Conservation (phyloP, 2,888 invertebrate genomes). For the Himalopsyche japonica region DNA sequence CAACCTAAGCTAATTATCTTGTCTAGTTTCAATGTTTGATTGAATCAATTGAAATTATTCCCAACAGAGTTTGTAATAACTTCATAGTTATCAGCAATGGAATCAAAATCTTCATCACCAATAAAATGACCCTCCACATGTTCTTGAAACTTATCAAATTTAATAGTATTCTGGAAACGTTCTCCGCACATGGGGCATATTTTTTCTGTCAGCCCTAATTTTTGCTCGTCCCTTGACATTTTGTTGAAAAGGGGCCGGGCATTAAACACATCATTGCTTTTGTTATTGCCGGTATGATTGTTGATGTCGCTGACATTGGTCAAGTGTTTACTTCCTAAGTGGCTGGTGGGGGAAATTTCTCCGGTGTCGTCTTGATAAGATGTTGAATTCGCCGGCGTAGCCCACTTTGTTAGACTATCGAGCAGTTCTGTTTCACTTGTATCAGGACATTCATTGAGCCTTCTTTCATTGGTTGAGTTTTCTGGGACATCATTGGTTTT, state of each 20-base stretch:
- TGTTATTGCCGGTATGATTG: constrained; percentile 29
- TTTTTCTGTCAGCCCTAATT: constrained; percentile 49
- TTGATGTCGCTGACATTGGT: not conserved
- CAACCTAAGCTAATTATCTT: no score
- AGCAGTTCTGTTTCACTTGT: constrained; percentile 57
- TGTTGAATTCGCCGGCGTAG: constrained; percentile 49
- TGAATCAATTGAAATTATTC: constrained; percentile 42
- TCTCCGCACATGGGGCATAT: constrained; percentile 78
- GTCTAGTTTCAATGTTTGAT: no score
- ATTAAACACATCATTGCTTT: not conserved
- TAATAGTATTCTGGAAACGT: constrained; percentile 60
- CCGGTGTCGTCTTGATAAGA: constrained; percentile 29
- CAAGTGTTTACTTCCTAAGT: constrained; percentile 46
- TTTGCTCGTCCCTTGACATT: not conserved
- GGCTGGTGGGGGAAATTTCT: constrained; percentile 38
- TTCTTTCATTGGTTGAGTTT: constrained; percentile 24
- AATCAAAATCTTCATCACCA: constrained; percentile 60
- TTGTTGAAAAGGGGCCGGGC: not conserved
- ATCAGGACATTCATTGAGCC: constrained; percentile 35
- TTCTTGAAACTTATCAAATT: constrained; percentile 69
- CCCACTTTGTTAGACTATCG: constrained; percentile 56
- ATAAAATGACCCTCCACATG: constrained; percentile 80
- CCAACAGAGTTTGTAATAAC: constrained; percentile 52
- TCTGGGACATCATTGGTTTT: constrained; percentile 48
- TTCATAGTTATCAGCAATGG: constrained; percentile 60